A percentile compares a stretch with the other conserved stretches of the same genome.
Evolutionary conservation across 2,113 vertebrate genomes (phyloP).

Genomic region (Collichthys lucidus): DNA sequence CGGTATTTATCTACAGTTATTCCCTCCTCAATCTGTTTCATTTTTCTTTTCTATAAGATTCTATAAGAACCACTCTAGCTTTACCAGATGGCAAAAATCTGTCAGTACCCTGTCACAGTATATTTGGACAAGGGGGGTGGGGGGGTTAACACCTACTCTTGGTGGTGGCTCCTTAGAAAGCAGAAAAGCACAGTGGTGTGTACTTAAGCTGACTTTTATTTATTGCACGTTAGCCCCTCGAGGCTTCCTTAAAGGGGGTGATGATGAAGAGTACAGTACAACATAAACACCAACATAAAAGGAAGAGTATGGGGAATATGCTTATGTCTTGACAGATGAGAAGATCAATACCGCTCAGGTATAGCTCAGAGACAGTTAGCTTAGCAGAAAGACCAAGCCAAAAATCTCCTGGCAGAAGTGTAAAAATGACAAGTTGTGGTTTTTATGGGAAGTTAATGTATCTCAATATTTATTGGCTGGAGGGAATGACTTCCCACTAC

Average conservation of each 20-base stretch:
- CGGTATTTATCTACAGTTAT: conserved; percentile 13
- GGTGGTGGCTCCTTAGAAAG: background rate
- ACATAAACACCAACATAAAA: background rate
- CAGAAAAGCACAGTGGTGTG: background rate
- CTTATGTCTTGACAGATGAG: background rate
- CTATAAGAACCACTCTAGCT: conserved; percentile 22
- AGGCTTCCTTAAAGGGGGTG: conserved; percentile 18
- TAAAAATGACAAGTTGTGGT: too few species aligned
- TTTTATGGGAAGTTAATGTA: too few species aligned
- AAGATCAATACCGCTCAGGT: background rate
- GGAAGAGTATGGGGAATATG: background rate
- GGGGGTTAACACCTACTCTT: conserved; percentile 1
- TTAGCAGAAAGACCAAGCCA: background rate
- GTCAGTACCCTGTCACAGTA: background rate
- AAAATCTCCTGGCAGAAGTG: background rate
- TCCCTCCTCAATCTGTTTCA: conserved; percentile 22
- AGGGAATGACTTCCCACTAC: too few species aligned
- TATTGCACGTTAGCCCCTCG: background rate
- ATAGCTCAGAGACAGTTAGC: background rate
- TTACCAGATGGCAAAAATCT: conserved; percentile 42
- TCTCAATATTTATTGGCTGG: too few species aligned
- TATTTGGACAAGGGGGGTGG: conserved; percentile 14
- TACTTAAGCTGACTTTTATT: background rate
- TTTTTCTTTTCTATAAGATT: conserved; percentile 25
- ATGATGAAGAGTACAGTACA: background rate